These are phyloP conservation scores for Rousettus leschenaultii DNA, from an alignment of 2,113 vertebrate species.

Conservation along the genomic window DNA sequence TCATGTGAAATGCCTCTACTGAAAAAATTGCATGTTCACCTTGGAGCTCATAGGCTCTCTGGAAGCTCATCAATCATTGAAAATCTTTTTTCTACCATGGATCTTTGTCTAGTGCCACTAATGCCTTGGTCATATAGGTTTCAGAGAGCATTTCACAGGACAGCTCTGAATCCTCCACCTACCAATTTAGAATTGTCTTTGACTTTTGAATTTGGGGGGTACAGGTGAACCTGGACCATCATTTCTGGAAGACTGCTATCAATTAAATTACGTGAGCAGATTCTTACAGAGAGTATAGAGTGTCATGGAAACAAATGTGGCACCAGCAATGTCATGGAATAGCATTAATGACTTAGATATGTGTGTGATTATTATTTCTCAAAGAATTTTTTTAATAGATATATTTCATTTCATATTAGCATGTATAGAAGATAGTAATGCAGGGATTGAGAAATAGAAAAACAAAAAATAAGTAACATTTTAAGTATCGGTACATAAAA, in stretches of 20 bases:
- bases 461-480: neutral
- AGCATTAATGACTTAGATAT: neutral
- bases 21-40: neutral
- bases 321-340: neutral
- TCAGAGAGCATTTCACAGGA: neutral
- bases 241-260: neutral
- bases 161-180: neutral
- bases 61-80: neutral
- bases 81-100: neutral
- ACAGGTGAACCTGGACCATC: neutral
- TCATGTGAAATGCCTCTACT: neutral
- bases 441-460: neutral
- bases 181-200: neutral
- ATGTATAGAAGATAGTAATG: neutral
- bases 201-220: neutral
- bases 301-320: neutral
- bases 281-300: neutral
- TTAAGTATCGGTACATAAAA: neutral
- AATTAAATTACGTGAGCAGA: neutral
- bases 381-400: neutral
- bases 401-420: neutral
- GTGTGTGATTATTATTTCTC: neutral
- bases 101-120: neutral
- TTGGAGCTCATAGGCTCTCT: neutral
- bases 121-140: neutral